These are phyloP conservation scores for Sarcophaga rosellei DNA, from an alignment of 2,888 invertebrate genomes.

Conservation along the genomic window DNA sequence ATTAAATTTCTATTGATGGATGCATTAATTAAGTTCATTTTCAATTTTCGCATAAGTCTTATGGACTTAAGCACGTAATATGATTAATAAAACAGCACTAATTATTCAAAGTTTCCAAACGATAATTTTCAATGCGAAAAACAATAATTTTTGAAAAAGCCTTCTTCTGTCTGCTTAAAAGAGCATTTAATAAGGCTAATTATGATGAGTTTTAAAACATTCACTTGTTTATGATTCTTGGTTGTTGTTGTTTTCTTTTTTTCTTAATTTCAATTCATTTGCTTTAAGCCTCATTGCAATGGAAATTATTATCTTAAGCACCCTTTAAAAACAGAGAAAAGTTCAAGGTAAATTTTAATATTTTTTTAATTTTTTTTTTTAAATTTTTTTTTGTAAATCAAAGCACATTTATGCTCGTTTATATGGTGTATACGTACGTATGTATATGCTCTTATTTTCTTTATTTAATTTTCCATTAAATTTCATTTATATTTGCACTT, in stretches of 20 bases:
- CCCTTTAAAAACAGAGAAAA: conserved; percentile 2
- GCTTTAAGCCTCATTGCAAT: neutral
- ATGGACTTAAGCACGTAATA: too few relatives aligned
- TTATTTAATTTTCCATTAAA: conserved; percentile 44
- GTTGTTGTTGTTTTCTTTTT: neutral
- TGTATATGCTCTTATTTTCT: conserved; percentile 1
- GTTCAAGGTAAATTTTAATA: conserved; percentile 33
- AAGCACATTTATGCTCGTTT: neutral
- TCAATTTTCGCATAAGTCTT: too few relatives aligned
- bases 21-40: too few relatives aligned
- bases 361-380: too few relatives aligned
- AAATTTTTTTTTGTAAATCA: neutral
- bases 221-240: too few relatives aligned
- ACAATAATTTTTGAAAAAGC: neutral
- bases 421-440: neutral
- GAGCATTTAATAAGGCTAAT: conserved; percentile 6
- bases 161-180: neutral
- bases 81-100: too few relatives aligned
- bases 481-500: conserved; percentile 26
- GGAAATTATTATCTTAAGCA: conserved; percentile 10
- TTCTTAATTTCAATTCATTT: neutral
- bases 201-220: neutral
- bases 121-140: too few relatives aligned
- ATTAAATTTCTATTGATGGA: too few relatives aligned
- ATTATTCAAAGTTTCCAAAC: too few relatives aligned